Evolutionary conservation across 2,113 vertebrate species (phyloP).

Genomic region (Pollimyrus isidori): DNA sequence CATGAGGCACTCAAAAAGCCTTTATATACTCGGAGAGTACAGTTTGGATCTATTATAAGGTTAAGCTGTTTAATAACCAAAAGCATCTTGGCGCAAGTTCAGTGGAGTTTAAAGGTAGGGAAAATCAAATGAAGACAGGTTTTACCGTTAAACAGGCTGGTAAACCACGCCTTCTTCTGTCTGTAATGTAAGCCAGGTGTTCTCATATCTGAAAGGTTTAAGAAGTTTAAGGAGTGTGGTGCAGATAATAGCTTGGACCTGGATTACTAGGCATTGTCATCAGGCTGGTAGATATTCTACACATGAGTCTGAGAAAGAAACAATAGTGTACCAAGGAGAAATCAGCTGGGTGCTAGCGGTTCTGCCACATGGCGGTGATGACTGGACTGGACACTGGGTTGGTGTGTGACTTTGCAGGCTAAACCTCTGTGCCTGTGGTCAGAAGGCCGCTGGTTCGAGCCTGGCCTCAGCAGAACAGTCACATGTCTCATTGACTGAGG

Average conservation of each 20-base stretch:
- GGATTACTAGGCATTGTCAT: background rate
- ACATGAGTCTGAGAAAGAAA: background rate
- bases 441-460: background rate
- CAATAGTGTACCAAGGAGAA: background rate
- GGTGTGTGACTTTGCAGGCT: background rate
- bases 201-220: background rate
- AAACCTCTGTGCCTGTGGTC: background rate
- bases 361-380: no score
- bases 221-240: background rate
- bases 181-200: background rate
- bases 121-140: background rate
- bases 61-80: background rate
- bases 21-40: background rate
- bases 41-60: background rate
- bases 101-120: background rate
- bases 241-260: background rate
- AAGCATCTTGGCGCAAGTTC: background rate
- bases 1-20: background rate
- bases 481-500: background rate
- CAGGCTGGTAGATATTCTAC: background rate
- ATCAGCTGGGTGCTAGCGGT: background rate
- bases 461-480: background rate
- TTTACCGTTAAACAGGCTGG: background rate
- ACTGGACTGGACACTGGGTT: background rate
- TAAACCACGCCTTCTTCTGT: background rate